Evolutionary conservation across 2,888 invertebrate species (phyloP).

Genomic region (Drosophila helvetica): DNA sequence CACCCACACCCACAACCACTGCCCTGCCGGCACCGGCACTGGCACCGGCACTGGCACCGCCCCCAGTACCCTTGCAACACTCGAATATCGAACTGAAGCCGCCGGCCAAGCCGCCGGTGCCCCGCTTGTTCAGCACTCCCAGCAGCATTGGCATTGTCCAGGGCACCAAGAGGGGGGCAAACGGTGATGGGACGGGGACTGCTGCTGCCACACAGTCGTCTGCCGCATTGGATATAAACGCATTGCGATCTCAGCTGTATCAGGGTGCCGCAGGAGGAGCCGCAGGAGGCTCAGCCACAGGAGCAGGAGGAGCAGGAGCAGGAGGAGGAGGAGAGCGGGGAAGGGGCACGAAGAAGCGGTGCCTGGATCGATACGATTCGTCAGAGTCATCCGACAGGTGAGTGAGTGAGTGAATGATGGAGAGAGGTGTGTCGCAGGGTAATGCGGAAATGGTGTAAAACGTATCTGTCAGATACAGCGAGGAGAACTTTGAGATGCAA

Average conservation of each 20-base stretch:
- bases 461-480: slow-evolving; percentile 1
- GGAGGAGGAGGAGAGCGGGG: slow-evolving; percentile 87
- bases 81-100: slow-evolving; percentile 63
- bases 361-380: slow-evolving; percentile 96
- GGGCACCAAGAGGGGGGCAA: slow-evolving; percentile 65
- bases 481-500: background rate
- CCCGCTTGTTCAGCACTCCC: slow-evolving; percentile 57
- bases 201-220: slow-evolving; percentile 14
- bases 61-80: slow-evolving; percentile 24
- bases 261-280: slow-evolving; percentile 52
- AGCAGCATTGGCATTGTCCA: slow-evolving; percentile 71
- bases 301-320: slow-evolving; percentile 74
- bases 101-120: slow-evolving; percentile 49
- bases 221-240: slow-evolving; percentile 69
- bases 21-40: slow-evolving; percentile 3
- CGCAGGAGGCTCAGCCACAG: slow-evolving; percentile 17
- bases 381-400: slow-evolving; percentile 97
- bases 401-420: slow-evolving; percentile 69
- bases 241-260: slow-evolving; percentile 73
- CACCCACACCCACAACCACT: too few species aligned
- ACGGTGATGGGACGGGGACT: slow-evolving; percentile 10
- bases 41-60: too few species aligned
- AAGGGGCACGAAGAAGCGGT: slow-evolving; percentile 88
- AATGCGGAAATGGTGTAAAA: slow-evolving; percentile 5
- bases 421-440: background rate